phyloP scores from a whole-genome alignment of 2,113 vertebrate genomes.

The Corythoichthys intestinalis region DNA sequence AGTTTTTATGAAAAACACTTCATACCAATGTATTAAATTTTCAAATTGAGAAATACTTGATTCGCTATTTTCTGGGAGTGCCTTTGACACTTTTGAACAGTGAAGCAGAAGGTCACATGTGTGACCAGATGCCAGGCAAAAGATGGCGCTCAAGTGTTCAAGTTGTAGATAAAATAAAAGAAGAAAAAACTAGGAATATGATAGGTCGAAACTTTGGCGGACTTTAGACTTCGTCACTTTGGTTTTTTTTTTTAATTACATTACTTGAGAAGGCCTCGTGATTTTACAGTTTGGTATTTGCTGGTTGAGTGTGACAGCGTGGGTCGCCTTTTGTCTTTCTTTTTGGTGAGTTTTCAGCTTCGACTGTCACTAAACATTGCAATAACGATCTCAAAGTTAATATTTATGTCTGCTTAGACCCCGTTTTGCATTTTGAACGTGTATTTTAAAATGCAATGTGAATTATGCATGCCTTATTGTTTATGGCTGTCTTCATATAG shows the following conservation, averaged over 20 bases:
- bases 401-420: background rate
- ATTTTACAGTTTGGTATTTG: background rate
- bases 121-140: background rate
- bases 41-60: no score
- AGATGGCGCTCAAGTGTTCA: constrained; percentile 4
- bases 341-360: background rate
- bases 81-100: no score
- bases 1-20: no score
- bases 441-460: background rate
- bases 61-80: no score
- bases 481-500: background rate
- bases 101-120: background rate
- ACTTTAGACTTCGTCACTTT: constrained; percentile 33
- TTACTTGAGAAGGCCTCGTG: background rate
- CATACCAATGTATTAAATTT: no score
- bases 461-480: background rate
- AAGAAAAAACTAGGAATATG: background rate
- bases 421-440: background rate
- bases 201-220: constrained; percentile 63
- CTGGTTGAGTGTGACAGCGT: background rate
- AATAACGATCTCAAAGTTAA: background rate
- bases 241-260: no score
- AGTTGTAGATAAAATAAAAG: background rate
- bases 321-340: background rate
- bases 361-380: no score